These are phyloP conservation scores for Drosophila ohnishii DNA, from an alignment of 1,140 invertebrate species.

Conservation along the genomic window DNA sequence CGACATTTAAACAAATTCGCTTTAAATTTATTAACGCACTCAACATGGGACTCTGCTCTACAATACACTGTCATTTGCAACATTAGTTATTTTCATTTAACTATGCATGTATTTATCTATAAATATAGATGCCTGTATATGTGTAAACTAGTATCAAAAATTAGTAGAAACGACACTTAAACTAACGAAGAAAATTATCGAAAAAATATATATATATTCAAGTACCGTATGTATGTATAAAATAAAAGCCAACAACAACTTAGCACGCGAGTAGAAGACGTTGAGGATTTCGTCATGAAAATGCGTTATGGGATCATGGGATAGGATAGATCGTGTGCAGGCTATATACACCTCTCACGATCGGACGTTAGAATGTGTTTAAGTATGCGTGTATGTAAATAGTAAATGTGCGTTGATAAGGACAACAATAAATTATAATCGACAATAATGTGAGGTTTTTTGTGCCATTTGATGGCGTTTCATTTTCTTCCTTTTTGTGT, in stretches of 20 bases:
- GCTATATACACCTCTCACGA: slow-evolving; percentile 18
- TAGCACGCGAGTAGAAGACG: slow-evolving; percentile 70
- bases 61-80: slow-evolving; percentile 71
- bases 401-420: slow-evolving; percentile 59
- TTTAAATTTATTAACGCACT: slow-evolving; percentile 81
- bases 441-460: slow-evolving; percentile 74
- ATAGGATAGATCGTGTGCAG: slow-evolving; percentile 22
- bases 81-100: slow-evolving; percentile 43
- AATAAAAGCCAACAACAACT: slow-evolving; percentile 75
- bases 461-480: slow-evolving; percentile 71
- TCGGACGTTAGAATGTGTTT: slow-evolving; percentile 38
- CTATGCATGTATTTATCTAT: slow-evolving; percentile 60
- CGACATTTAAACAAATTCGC: slow-evolving; percentile 78
- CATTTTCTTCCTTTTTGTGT: slow-evolving; percentile 15
- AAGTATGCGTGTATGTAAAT: slow-evolving; percentile 20
- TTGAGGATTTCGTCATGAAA: slow-evolving; percentile 41
- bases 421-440: slow-evolving; percentile 79
- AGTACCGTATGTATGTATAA: slow-evolving; percentile 56
- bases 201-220: slow-evolving; percentile 58
- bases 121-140: slow-evolving; percentile 63
- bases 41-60: slow-evolving; percentile 68
- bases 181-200: slow-evolving; percentile 71
- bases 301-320: slow-evolving; percentile 38
- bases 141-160: slow-evolving; percentile 81
- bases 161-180: slow-evolving; percentile 79